Base-by-base conservation (phyloP, 2,113 vertebrate genomes). In the Tachuris rubrigastra region DNA sequence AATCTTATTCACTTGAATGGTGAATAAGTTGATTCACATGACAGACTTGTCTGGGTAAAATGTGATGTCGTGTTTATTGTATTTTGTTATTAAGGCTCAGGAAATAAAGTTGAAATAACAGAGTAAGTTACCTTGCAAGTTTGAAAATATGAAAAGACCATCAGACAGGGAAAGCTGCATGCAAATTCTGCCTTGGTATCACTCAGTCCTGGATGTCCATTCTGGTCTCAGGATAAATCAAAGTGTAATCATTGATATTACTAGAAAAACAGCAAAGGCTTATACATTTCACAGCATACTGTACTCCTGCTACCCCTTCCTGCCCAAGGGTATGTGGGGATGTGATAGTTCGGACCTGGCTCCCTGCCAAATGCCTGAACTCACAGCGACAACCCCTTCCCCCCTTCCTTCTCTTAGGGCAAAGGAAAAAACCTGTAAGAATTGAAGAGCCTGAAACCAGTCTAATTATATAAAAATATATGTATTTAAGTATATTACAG, bases 61-160 rank as follows among this genome's bases (percentile, higher is more conserved):
- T 28, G 24, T 63, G 41, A 35, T 46, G 13, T 30, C 0, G 0
- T 52, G 17, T 63, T 84, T 59, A 42, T 30, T 42, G 4, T 27
- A 23, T 31, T 89, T 47, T 14, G 47, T 42, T 23, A 52, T 35
- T 35, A 72, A 69, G 25, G 25, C 14, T 41, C 33, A 65, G n/a
- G 44, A 75, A 65, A 80, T 35, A 31, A 53, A 78, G 31, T n/a
- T 53, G 16, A 58, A 68, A 52, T 73, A 20, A 21, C 1, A 2
- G 19, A n/a, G 5, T 30, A 20, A 3, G 1, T 47, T 42, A 27
- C 25, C 47, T 20, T 37, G 6, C 73, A 68, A 78, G 39, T 12
- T 41, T 41, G 39, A 73, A 65, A 52, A 52, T 37, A 21, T 20
- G 4, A 66, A 66, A 14, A 7, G 35, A 77, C 21, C 24, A 24